Percentiles rank a stretch among this genome's conserved stretches.
phyloP scores from a whole-genome alignment of 2,113 vertebrate genomes.

The Lycocorax pyrrhopterus region DNA sequence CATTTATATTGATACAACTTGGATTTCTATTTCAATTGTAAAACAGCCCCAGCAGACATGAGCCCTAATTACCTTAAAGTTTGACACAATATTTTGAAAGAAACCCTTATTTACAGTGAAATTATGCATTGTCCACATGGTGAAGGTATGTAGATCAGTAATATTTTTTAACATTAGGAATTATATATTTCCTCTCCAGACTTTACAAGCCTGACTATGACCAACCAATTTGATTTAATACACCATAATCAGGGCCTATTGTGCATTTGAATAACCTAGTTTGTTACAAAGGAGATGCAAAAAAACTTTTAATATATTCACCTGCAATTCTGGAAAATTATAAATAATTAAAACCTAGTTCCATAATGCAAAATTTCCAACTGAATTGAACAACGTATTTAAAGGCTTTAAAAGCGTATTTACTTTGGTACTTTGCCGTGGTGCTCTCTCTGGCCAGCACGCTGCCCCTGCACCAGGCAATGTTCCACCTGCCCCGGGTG shows the following conservation, averaged over 20 bases:
- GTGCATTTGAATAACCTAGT: neutral
- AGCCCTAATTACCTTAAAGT: neutral
- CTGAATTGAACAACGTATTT: neutral
- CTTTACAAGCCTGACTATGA: neutral
- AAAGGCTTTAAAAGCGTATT: neutral
- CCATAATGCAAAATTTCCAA: neutral
- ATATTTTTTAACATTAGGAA: neutral
- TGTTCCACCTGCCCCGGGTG: no score
- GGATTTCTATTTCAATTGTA: conserved; percentile 61
- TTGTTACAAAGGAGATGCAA: neutral
- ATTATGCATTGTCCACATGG: neutral
- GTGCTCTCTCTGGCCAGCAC: no score
- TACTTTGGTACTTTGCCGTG: neutral
- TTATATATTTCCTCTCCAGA: neutral
- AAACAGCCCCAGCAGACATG: neutral
- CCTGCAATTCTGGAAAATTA: neutral
- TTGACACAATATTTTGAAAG: neutral
- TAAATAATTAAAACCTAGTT: neutral
- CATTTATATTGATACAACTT: neutral
- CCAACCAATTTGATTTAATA: neutral
- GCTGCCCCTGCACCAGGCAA: no score
- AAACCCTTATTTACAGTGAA: neutral
- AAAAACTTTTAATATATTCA: neutral
- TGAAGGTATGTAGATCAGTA: neutral
- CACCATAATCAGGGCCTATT: neutral